Evolutionary conservation across 2,888 invertebrate genomes (phyloP), one percentile per base, ranked within the genome.

Genomic region (Yponomeuta sedellus): DNA sequence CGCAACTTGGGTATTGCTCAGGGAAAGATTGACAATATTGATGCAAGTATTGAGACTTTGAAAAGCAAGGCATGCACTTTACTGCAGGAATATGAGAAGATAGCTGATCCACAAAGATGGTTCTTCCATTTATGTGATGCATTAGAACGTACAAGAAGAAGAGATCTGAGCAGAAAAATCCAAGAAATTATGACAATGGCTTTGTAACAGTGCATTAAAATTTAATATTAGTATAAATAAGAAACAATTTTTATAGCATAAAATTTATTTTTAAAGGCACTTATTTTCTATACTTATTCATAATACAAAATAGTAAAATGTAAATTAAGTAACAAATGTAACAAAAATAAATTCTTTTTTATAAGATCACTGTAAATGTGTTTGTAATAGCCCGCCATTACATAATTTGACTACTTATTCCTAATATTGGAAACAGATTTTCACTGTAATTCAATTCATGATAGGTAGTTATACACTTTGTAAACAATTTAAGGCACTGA

Each of bases 131-230:
- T 91, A 1, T 86, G 87, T 73, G 79, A 86, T 67, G 87, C 88
- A 44, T 75, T 91, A 67, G 88, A 89, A 71, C 78, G 73, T 71
- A 71, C 79, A 64, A 74, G 84, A 19, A 81, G 90, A 68, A 85
- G 75, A 71, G 88, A 89, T 69, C 70, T 91, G 39, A 80, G 78
- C n/a, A 77, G 72, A 69, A 72, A 75, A 61, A 69, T 90, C 16
- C 81, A 84, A 71, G 79, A 83, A 70, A 83, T 88, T 66, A 81
- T 87, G 77, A 71, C 79, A 63, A 89, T 86, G 87, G 86, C 86
- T 68, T 79, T 61, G 10, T 86, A 63, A 52, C 16, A 34, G 5
- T 34, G 34, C 8, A 34, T 34, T 25, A 25, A 25, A 25, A 25
- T 34, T 34, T 34, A 6, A 34, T 34, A 34, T 34, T 34, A 6